Base-by-base conservation (phyloP, 2,113 vertebrate genomes). In the Gambusia affinis region DNA sequence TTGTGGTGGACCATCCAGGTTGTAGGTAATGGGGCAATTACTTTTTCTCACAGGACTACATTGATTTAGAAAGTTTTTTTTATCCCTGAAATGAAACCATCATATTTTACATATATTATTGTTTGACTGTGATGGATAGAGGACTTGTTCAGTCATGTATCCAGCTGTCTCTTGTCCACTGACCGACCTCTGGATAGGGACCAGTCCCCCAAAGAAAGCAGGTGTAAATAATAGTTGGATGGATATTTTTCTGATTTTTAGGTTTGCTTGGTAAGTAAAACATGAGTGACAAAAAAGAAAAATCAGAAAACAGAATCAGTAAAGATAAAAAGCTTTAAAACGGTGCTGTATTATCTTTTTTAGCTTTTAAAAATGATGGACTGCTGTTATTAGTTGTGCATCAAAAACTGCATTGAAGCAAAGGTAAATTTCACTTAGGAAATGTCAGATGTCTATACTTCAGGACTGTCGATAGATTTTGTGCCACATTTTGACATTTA, bases 351-450 rank as follows among this genome's bases (percentile, higher is more conserved):
- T 3, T 73, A 35, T 24, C 31, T 37, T 30, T 42, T 30, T 71
- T 60, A 57, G 31, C 60, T 79, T 33, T 72, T 24, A 67, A 29
- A 8, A 47, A 15, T 64, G 28, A 73, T 7, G 73, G 42, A 65
- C 74, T 63, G 22, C 60, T 60, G 17, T 11, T 1, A 39, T 29
- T 70, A 3, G 24, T 6, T 33, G 67, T 24, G 27, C 33, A 11
- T 19, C 5, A 37, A 64, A 72, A 73, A 14, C 6, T 63, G 70
- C 60, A 67, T 75, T 65, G 31, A 72, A 67, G 14, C 60, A 76
- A 74, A 70, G 35, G n/a, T 19, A 51, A 35, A 1, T 62, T 30
- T 78, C 30, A 51, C 12, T 68, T 37, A 15, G 17, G 39, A 14
- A 74, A 88, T 76, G 31, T 51, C 30, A 19, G 14, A 3, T 22